Evolutionary conservation across 1,140 invertebrate species (phyloP), one percentile per base, ranked within the genome.

Genomic region (Drosophila arawakana): DNA sequence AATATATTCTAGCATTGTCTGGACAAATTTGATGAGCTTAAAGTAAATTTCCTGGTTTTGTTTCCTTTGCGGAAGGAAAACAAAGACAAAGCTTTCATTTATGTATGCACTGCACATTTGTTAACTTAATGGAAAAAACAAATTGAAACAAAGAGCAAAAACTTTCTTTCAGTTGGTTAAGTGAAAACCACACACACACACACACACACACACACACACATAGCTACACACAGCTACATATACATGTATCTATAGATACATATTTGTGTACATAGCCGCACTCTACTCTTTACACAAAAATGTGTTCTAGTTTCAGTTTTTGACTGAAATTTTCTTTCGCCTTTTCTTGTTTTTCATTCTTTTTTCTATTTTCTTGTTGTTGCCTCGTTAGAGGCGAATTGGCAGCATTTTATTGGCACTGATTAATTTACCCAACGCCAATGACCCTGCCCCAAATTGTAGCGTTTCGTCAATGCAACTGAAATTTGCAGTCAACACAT

Each of bases 391-490:
- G 39, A 46, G 30, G 44, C 11, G n/a, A 18, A 58, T 49, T 73
- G 70, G 63, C 47, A 67, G 55, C 63, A 35, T 41, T 57, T 57
- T 50, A 49, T 54, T 69, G 65, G 43, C 65, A 49, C 57, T 73
- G 71, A 73, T 61, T 73, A 69, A 69, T 73, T 69, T 57, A 30
- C 25, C 25, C 25, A 30, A 30, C 34, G 71, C 57, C 55, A 69
- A 46, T 73, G 57, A 73, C 71, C 71, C 55, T 73, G 71, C 57
- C 49, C 71, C 55, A 52, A 34, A 60, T 73, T 49, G 55, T 7
- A 15, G 46, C 52, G 37, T 47, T 55, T 57, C 11, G 44, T 34
- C 39, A 61, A 49, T 11, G n/a, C 41, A 13, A 5, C 30, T 47
- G 21, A 6, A 18, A 10, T 13, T 54, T 35, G 34, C 9, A n/a